A percentile compares a stretch with the other conserved stretches of the same genome.
These are phyloP conservation scores for Dolichallabes microphthalmus DNA, from an alignment of 2,113 vertebrate genomes.

Conservation along the genomic window DNA sequence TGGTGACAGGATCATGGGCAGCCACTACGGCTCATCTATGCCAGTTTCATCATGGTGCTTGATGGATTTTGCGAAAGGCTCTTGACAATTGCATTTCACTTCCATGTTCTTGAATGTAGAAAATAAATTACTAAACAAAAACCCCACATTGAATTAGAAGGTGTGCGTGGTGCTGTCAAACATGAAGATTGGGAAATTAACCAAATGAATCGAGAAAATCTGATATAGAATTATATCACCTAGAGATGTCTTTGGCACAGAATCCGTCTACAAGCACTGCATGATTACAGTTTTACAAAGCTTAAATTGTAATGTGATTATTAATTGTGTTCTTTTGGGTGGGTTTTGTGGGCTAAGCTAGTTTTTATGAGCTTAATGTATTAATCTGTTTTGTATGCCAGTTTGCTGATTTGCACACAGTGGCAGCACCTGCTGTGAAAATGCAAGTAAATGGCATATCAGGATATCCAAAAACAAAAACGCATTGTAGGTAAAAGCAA, in stretches of 20 bases:
- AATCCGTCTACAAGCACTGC: neutral
- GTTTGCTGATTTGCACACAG: neutral
- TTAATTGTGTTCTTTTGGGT: neutral
- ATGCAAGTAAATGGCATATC: neutral
- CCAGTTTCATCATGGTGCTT: too few species aligned
- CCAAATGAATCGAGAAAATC: neutral
- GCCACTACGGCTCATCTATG: too few species aligned
- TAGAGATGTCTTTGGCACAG: neutral
- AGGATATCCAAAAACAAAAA: neutral
- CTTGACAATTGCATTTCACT: too few species aligned
- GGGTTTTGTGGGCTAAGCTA: neutral
- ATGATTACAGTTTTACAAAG: neutral
- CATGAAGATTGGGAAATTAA: too few species aligned
- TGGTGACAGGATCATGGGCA: too few species aligned
- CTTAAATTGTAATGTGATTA: neutral
- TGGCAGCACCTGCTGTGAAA: neutral
- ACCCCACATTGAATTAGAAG: too few species aligned
- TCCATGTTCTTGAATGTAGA: too few species aligned
- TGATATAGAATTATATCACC: neutral
- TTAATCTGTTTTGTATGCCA: neutral
- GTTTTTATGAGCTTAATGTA: neutral
- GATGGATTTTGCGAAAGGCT: too few species aligned
- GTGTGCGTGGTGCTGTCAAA: too few species aligned
- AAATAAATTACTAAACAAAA: too few species aligned
- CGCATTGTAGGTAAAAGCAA: neutral